These are phyloP conservation scores for Drosophila takahashii DNA, from an alignment of 1,140 invertebrate genomes.

Conservation along the genomic window DNA sequence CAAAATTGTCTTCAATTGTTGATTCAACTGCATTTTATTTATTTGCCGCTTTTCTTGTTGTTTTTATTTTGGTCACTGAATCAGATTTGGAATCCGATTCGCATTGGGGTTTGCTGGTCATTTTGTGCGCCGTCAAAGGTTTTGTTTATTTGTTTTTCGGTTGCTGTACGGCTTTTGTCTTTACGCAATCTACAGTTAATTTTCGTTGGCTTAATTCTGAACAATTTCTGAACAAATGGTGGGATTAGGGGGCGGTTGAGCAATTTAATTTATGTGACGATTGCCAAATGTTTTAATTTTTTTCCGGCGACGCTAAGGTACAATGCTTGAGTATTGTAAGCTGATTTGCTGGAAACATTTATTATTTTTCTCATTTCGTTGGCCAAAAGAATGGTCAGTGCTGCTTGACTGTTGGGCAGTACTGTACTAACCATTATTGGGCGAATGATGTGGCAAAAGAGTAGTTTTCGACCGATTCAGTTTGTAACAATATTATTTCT, in stretches of 20 bases:
- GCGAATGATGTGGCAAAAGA: not conserved
- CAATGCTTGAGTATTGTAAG: constrained; percentile 28
- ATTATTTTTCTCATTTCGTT: constrained; percentile 38
- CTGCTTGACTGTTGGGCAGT: constrained; percentile 4
- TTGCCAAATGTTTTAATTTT: constrained; percentile 58
- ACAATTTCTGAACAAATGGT: constrained; percentile 27
- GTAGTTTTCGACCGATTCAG: not conserved
- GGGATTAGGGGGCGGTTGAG: constrained; percentile 13
- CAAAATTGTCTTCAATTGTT: constrained; percentile 56
- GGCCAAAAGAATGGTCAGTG: constrained; percentile 8
- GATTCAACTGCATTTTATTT: constrained; percentile 50
- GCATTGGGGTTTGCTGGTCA: constrained; percentile 49
- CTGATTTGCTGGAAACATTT: constrained; percentile 7
- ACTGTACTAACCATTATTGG: not conserved
- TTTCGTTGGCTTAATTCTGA: constrained; percentile 69
- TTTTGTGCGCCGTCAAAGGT: constrained; percentile 50
- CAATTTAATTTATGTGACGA: constrained; percentile 69
- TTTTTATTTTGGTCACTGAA: constrained; percentile 49
- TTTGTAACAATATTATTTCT: too few relatives aligned
- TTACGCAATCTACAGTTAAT: constrained; percentile 74
- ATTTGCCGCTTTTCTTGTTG: constrained; percentile 27
- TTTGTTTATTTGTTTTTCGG: constrained; percentile 62
- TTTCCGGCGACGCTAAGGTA: constrained; percentile 38
- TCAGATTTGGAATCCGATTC: constrained; percentile 60
- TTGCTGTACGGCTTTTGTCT: constrained; percentile 37